Percentiles rank a stretch among this genome's conserved stretches.
phyloP scores from a whole-genome alignment of 2,113 vertebrate genomes.

The Meriones unguiculatus region DNA sequence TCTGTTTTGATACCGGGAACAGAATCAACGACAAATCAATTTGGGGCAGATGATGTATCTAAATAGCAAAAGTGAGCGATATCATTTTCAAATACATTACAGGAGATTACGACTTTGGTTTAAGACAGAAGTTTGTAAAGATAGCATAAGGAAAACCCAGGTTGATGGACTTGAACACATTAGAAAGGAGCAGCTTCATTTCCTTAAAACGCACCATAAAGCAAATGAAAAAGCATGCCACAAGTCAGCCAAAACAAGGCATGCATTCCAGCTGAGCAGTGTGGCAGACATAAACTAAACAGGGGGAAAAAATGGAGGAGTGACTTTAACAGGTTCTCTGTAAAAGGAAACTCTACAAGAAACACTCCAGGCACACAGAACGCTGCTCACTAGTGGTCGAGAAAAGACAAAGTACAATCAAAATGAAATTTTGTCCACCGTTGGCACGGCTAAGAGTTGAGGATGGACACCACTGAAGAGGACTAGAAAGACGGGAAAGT shows the following conservation, averaged over 20 bases:
- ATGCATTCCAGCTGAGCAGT: not conserved
- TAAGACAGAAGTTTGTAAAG: constrained; percentile 39
- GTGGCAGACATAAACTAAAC: not conserved
- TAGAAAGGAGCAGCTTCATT: constrained; percentile 49
- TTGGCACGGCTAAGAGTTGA: not conserved
- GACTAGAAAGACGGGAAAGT: not conserved
- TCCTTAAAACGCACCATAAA: constrained; percentile 28
- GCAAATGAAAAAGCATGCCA: constrained; percentile 34
- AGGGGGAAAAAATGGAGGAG: not conserved
- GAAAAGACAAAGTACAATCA: not conserved
- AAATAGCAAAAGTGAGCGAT: not conserved
- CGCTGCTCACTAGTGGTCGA: not conserved
- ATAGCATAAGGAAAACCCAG: not conserved
- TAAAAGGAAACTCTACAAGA: not conserved
- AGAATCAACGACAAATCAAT: not conserved
- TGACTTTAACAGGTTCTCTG: not conserved
- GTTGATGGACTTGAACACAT: constrained; percentile 7
- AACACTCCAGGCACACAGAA: not conserved
- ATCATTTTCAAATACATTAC: not conserved
- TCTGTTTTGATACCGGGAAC: not conserved
- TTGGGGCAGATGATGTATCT: not conserved
- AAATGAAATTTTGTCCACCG: not conserved
- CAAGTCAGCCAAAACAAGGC: not conserved
- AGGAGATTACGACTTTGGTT: not conserved
- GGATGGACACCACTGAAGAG: not conserved